Evolutionary conservation across 23 tunicate species (phyloP), one percentile per base, ranked within the genome.

Genomic region (Botrylloides violaceus): DNA sequence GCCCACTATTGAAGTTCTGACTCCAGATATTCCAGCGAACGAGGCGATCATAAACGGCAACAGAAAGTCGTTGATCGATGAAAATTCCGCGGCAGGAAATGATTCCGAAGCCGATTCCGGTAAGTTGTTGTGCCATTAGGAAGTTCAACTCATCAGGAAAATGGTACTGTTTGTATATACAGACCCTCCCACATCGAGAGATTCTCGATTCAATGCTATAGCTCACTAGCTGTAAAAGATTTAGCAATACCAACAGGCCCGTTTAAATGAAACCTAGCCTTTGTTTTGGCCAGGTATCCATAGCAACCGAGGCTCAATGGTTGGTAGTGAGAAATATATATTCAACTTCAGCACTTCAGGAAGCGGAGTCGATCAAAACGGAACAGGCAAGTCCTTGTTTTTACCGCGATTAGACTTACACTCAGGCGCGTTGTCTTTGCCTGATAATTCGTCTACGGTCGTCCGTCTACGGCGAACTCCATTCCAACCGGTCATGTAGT

Each of bases 81-180:
- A 63, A 27, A 33, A 33, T 31, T 61, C 80, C 21, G 49, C 22
- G 4, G 78, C 83, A n/a, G 95, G 87, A 36, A 87, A 87, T 79
- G 96, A 88, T 37, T 88, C 84, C 15, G 96, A 88, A 72, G 77
- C 87, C 64, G 96, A 88, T 48, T 88, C 96, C 30, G 96, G 95
- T 81, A 77, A 4, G 34, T 2, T 28, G 9, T 7, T 15, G 53
- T 15, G n/a, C n/a, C n/a, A n/a, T n/a, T n/a, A n/a, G n/a, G n/a
- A n/a, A n/a, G n/a, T n/a, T n/a, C n/a, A n/a, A n/a, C n/a, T n/a
- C n/a, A n/a, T n/a, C n/a, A n/a, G n/a, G n/a, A n/a, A n/a, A n/a
- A n/a, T n/a, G n/a, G n/a, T n/a, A n/a, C n/a, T n/a, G n/a, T n/a
- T n/a, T n/a, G n/a, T n/a, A n/a, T n/a, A n/a, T n/a, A n/a, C n/a